These are phyloP conservation scores for Xyliphius kryptos DNA, from an alignment of 2,113 vertebrate species.

Conservation along the genomic window DNA sequence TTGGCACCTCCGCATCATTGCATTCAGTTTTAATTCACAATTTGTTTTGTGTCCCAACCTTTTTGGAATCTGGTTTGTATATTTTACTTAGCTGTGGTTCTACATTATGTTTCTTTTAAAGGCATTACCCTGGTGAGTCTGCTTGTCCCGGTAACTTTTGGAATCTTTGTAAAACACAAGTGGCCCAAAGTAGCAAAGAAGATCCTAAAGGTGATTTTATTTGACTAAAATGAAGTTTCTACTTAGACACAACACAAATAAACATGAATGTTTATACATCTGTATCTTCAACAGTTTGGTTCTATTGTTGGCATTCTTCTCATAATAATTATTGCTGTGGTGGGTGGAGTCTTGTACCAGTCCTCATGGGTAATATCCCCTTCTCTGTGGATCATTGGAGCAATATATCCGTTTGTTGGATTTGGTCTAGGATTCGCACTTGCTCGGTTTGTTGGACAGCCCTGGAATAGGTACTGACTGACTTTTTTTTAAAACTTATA, in stretches of 20 bases:
- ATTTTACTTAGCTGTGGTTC: too few species aligned
- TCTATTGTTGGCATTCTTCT: slow-evolving; percentile 73
- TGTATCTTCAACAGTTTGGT: slow-evolving; percentile 66
- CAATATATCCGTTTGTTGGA: slow-evolving; percentile 81
- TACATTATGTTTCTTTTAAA: slow-evolving; percentile 45
- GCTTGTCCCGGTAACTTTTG: slow-evolving; percentile 72
- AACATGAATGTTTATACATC: not conserved
- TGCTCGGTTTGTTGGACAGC: slow-evolving; percentile 75
- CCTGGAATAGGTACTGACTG: slow-evolving; percentile 79
- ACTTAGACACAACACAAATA: not conserved
- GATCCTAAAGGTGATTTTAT: slow-evolving; percentile 79
- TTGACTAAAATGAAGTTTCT: not conserved
- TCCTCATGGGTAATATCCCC: slow-evolving; percentile 83
- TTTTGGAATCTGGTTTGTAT: too few species aligned
- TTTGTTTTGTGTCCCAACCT: too few species aligned
- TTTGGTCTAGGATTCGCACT: slow-evolving; percentile 77
- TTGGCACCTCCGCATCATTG: too few species aligned
- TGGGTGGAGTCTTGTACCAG: slow-evolving; percentile 85
- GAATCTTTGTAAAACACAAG: slow-evolving; percentile 75
- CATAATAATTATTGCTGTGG: slow-evolving; percentile 77
- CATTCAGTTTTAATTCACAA: too few species aligned
- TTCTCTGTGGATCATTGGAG: slow-evolving; percentile 85
- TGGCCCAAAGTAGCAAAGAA: slow-evolving; percentile 77
- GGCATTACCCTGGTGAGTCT: slow-evolving; percentile 82
- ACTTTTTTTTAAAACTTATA: not conserved